Evolutionary conservation across 2,113 vertebrate species (phyloP).

Genomic region (Syrmaticus mikado): DNA sequence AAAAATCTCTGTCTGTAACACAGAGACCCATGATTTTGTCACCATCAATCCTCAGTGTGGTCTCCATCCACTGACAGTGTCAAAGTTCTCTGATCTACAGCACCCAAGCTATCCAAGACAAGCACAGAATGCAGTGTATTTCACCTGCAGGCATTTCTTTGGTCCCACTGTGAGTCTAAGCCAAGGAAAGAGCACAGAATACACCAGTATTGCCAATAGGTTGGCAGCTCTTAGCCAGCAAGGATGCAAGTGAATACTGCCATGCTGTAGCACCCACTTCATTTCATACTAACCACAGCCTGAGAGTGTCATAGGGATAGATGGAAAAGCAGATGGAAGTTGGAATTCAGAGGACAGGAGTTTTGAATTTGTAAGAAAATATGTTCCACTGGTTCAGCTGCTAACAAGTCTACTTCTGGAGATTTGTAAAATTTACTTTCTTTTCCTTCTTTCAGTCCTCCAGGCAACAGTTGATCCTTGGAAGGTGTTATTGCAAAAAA

Average conservation of each 20-base stretch:
- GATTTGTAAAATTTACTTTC: neutral
- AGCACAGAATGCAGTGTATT: neutral
- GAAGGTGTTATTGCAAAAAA: neutral
- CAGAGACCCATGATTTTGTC: neutral
- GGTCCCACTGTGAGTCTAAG: neutral
- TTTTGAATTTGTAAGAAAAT: neutral
- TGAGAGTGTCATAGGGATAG: accelerated
- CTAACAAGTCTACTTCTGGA: neutral
- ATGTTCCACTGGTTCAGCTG: neutral
- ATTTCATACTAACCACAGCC: neutral
- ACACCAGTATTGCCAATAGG: neutral
- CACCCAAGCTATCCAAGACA: neutral
- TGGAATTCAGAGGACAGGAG: neutral
- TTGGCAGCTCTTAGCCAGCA: neutral
- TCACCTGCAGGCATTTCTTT: neutral
- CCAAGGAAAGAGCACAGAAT: neutral
- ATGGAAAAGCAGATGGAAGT: neutral
- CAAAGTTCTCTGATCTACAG: neutral
- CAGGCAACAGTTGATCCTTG: neutral
- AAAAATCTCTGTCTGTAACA: neutral
- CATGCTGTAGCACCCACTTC: neutral
- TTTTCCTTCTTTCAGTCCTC: neutral
- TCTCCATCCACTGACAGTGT: neutral
- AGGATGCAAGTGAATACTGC: neutral
- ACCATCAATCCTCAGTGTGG: accelerated